Evolutionary conservation across 2,113 vertebrate species (phyloP).

Genomic region (Alligator sinensis): DNA sequence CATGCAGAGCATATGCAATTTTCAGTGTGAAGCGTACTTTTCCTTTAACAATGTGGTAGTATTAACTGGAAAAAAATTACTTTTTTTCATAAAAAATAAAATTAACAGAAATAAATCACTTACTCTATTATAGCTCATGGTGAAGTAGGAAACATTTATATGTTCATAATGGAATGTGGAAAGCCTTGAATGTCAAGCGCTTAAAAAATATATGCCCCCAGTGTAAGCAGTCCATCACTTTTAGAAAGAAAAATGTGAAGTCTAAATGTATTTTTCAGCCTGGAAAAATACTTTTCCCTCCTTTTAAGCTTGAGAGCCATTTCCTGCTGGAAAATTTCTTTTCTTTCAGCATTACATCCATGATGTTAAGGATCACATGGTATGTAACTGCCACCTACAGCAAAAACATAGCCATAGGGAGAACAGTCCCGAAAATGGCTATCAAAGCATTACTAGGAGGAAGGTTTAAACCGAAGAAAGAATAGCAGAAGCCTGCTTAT

Average conservation of each 20-base stretch:
- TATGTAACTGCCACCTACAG: neutral
- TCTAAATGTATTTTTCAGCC: neutral
- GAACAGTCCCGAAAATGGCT: neutral
- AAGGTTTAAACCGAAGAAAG: neutral
- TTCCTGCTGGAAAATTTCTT: neutral
- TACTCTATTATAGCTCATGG: slow-evolving; percentile 22
- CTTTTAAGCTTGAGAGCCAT: neutral
- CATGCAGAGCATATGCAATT: neutral
- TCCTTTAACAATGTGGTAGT: slow-evolving; percentile 18
- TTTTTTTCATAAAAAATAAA: slow-evolving; percentile 12
- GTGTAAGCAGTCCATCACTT: neutral
- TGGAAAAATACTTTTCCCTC: neutral
- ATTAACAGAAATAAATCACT: slow-evolving; percentile 36
- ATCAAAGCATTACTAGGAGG: accelerated
- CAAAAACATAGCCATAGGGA: neutral
- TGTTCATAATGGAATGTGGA: neutral
- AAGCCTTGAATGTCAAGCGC: slow-evolving; percentile 36
- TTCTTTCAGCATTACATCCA: neutral
- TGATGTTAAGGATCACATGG: neutral
- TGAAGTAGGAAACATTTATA: slow-evolving; percentile 43
- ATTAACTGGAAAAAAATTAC: neutral
- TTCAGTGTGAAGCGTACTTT: slow-evolving; percentile 13
- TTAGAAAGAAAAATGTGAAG: slow-evolving; percentile 15
- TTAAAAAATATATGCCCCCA: neutral
- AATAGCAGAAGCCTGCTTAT: too few species aligned